A percentile compares a stretch with the other conserved stretches of the same genome.
Conservation (phyloP, 2,113 vertebrate genomes). For the Enhydra lutris region DNA sequence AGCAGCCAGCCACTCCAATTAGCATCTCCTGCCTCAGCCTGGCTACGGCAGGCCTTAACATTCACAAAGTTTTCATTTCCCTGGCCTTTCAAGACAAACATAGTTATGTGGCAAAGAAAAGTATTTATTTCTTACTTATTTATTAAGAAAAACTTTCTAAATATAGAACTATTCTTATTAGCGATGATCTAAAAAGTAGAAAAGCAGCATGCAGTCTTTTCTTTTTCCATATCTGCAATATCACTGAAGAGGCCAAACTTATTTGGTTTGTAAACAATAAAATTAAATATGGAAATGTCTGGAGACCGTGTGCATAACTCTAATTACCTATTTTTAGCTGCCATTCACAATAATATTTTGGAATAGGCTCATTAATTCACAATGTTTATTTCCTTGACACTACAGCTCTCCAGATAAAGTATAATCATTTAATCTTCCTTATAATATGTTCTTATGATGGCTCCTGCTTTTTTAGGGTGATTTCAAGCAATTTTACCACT, state of each 20-base stretch:
- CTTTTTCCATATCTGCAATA: background rate
- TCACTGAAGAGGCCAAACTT: background rate
- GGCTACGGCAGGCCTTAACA: background rate
- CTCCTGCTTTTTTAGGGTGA: background rate
- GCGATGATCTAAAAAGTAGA: background rate
- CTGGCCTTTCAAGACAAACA: background rate
- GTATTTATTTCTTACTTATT: background rate
- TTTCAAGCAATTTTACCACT: background rate
- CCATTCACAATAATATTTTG: background rate
- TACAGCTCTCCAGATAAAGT: background rate
- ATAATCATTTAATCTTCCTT: background rate
- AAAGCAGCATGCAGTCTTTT: background rate
- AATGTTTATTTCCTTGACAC: background rate
- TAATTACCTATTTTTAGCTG: background rate
- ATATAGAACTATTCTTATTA: background rate
- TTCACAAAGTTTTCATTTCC: background rate
- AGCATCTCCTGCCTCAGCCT: background rate
- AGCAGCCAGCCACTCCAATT: background rate
- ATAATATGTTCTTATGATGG: background rate
- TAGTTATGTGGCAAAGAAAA: background rate
- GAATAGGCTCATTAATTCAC: background rate
- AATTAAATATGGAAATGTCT: background rate
- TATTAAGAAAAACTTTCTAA: conserved; percentile 41
- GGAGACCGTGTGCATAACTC: background rate
- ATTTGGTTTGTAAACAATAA: background rate